Base-by-base conservation (phyloP, 2,888 invertebrate species). In the Drosophila formosana region DNA sequence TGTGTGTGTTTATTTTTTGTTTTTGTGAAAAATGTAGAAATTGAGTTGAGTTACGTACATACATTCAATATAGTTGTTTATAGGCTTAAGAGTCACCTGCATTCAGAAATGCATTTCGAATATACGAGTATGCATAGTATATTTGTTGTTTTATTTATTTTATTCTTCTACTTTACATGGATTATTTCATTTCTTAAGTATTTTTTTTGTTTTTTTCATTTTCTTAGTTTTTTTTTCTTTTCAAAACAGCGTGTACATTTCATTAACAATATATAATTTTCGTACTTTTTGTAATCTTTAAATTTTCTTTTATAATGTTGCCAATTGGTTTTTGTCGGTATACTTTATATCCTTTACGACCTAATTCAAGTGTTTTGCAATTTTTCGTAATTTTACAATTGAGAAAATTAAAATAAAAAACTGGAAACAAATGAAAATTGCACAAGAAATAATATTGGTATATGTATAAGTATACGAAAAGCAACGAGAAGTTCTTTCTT, bases 341-440 rank as follows among this genome's bases (percentile, higher is more conserved):
- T 91, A 91, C 91, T 84, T 91, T 79, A 90, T 91, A 91, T 91
- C 91, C 91, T 89, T 90, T 87, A 80, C 74, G 80, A 75, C 66
- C 82, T 83, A 80, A 82, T 79, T 83, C 68, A 73, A 78, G 67
- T 74, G 65, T 71, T 77, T 62, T 69, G 72, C 57, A 71, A 77
- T 71, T 72, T 63, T 63, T 61, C 60, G 61, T 58, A 66, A 71
- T 64, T 67, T 50, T 39, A 47, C 63, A 70, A 57, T 39, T 43
- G 32, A 34, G 39, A 9, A 41, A 60, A 71, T 41, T 28, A 9
- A 51, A 51, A 23, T 46, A 47, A 52, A 60, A 60, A 46, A 67
- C 57, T 65, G 62, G 30, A 69, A 69, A 51, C 26, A 56, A 64
- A 43, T 51, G 55, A 64, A 66, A 77, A 85, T 80, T 77, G 78